Percentiles rank a stretch among this genome's conserved stretches.
These are phyloP conservation scores for Epinotia brunnichana DNA, from an alignment of 2,888 invertebrate genomes.

Conservation along the genomic window DNA sequence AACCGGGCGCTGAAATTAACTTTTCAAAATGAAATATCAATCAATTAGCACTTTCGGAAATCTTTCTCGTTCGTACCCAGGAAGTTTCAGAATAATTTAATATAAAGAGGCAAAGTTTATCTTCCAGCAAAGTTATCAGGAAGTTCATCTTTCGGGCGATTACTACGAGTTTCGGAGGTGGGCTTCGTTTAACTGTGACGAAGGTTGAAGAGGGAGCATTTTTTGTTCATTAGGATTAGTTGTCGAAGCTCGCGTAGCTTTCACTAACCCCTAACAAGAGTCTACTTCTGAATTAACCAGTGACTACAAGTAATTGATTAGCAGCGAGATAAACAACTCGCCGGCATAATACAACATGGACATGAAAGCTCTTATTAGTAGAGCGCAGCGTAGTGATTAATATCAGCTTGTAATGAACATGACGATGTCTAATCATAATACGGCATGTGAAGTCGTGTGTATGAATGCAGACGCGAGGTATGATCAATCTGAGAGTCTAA, in stretches of 20 bases:
- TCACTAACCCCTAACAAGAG: background rate
- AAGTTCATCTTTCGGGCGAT: conserved; percentile 70
- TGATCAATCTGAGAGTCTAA: conserved; percentile 52
- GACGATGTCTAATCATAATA: conserved; percentile 37
- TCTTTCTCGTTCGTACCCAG: conserved; percentile 56
- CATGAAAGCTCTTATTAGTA: conserved; percentile 23
- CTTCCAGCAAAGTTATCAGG: conserved; percentile 65
- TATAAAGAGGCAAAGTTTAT: conserved; percentile 72
- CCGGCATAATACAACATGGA: background rate
- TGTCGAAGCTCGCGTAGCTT: conserved; percentile 7
- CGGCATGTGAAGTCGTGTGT: conserved; percentile 38
- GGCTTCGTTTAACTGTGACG: conserved; percentile 51
- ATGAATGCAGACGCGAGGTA: conserved; percentile 42
- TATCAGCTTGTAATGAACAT: conserved; percentile 36
- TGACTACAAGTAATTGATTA: conserved; percentile 6
- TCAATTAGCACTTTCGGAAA: conserved; percentile 69
- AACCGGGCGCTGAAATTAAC: conserved; percentile 48
- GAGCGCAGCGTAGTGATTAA: conserved; percentile 31
- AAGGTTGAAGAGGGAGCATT: conserved; percentile 47
- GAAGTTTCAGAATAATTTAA: conserved; percentile 75
- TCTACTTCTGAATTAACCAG: background rate
- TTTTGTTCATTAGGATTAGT: conserved; percentile 29
- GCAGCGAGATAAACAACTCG: background rate
- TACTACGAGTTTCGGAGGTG: conserved; percentile 52
- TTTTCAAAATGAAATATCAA: conserved; percentile 64